Base-by-base conservation (phyloP, 2,113 vertebrate species). In the Callopanchax toddi region DNA sequence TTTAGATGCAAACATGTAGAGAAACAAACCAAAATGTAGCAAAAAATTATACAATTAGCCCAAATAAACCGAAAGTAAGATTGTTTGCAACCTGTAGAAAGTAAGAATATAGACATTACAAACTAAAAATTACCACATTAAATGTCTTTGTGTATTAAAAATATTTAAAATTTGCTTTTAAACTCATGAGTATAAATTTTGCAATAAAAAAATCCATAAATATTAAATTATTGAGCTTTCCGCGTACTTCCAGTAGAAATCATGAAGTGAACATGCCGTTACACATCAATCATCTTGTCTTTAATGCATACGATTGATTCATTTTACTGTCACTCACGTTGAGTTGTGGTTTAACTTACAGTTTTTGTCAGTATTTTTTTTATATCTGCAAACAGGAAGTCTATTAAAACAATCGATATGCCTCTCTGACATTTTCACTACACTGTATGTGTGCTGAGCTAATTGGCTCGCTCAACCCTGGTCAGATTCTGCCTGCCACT, bases 351-450 rank as follows among this genome's bases (percentile, higher is more conserved):
- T 62, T 42, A 77, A 51, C 43, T 53, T 34, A 53, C 74, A 60
- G 37, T 70, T 77, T 74, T 71, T 63, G 48, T 63, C 58, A 18
- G 73, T 12, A n/a, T n/a, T n/a, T 25, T 72, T 52, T 15, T 73
- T 76, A 68, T 39, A 77, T 39, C 61, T 64, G 67, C 43, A 71
- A 84, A 74, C 74, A 70, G 46, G 34, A 59, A 55, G 69, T 48
- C 57, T 43, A 62, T 83, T 74, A 65, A 52, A 69, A 78, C 60
- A 56, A 88, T 86, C 82, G 5, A 86, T 83, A 58, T 20, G 10
- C n/a, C 60, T 25, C 71, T 43, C 71, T 76, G 81, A 77, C 84
- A 86, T 83, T 84, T 84, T 44, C 20, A 26, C 59, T 22, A 29
- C 9, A 60, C 63, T 71, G 49, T 55, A 34, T 55, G 39, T 11